Evolutionary conservation across 1,140 invertebrate genomes (phyloP), one percentile per base, ranked within the genome.

Genomic region (Pseudomyrmex cubaensis): DNA sequence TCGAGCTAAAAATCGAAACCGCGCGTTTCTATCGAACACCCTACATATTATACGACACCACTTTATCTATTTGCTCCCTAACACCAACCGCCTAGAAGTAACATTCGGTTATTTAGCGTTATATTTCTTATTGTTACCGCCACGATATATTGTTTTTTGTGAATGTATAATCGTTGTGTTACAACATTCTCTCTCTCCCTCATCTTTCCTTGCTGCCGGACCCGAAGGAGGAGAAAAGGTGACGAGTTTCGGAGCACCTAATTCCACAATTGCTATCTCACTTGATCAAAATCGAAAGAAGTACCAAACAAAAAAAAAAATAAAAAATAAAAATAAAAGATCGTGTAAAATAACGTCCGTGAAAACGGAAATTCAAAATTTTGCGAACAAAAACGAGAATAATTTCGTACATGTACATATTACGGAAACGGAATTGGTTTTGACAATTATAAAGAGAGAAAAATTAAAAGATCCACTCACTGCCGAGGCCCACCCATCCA

Each of bases 161-260:
- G 93, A 94, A 94, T 95, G 93, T 95, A 35, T 35, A 94, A 94
- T 94, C 93, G 94, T 94, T 94, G 93, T 94, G 93, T 94, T 94
- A 94, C 93, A 94, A 93, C 90, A 93, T 94, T 95, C 92, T 95
- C 94, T 95, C 94, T 95, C 94, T 95, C 95, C 95, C 95, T 92
- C 91, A 95, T 95, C 94, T 95, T 95, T 94, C 94, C 94, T 91
- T 95, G 95, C 95, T 95, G 95, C 94, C 93, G 94, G 93, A 95
- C 94, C 92, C 94, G 93, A 95, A 96, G 95, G 95, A 96, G 96
- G 95, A 96, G 95, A 96, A 96, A 96, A 96, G 96, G 96, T 96
- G 96, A 96, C 95, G 95, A 95, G 93, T 94, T 95, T 94, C 93
- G 95, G 94, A 95, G 94, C 94, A 95, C 94, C 94, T 95, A 94